Base-by-base conservation (phyloP, 2,113 vertebrate genomes). In the Sturnira hondurensis region DNA sequence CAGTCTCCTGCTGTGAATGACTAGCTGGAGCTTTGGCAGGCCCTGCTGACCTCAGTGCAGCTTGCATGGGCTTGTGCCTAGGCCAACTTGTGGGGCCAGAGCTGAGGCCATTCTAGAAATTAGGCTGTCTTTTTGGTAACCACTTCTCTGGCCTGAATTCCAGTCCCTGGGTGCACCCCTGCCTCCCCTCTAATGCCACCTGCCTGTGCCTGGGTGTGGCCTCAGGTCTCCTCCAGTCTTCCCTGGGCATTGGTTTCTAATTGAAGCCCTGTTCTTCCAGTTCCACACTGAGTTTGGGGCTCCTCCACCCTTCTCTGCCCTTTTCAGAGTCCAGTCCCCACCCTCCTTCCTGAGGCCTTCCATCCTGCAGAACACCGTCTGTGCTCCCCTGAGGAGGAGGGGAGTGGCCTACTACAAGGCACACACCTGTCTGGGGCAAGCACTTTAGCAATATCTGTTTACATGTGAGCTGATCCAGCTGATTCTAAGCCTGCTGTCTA, bases 371-470 rank as follows among this genome's bases (percentile, higher is more conserved):
- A 38, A 38, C 3, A 5, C 43, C 5, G 31, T 22, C 47, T 16
- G 0, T 12, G 15, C 89, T 33, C 2, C 9, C 47, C 85, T 43
- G 43, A 31, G 9, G 33, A 28, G 61, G 33, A 24, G 82, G 26
- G 9, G 41, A 41, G 38, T 12, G 67, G 31, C 68, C 90, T 41
- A 28, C 24, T 7, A 1, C 24, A 7, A 67, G 50, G 58, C 50
- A 17, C 68, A 33, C 16, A 20, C 17, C 1, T 70, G 13, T 78
- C 41, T 16, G 15, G 68, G 6, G 54, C 52, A 91, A 95, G 96
- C 97, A 97, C 97, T 97, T 97, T 95, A 95, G 95, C 92, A 13
- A 47, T 63, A 47, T 61, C 83, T 95, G 97, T 97, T 97, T 96
- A 97, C 96, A 92, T 12, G 14, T 4, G 14, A 54, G 78, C 61